Base-by-base conservation (phyloP, 2,113 vertebrate species). In the Colius striatus region DNA sequence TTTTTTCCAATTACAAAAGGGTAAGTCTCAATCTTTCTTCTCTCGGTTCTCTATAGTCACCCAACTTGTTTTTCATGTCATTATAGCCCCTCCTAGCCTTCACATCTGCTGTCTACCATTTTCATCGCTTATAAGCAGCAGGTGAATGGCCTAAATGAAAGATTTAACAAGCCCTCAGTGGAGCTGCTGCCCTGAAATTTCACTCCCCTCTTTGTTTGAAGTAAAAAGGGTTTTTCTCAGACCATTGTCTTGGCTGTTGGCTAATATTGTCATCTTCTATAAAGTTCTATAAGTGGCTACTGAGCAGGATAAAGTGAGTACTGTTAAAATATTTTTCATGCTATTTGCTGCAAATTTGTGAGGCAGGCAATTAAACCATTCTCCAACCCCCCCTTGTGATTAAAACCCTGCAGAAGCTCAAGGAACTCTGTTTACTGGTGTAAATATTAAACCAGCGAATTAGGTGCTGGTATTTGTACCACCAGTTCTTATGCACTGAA, bases 41-140 rank as follows among this genome's bases (percentile, higher is more conserved):
- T 89, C 79, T 58, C 9, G 1, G 41, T 91, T 89, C 73, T 89
- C 41, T 85, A 61, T 66, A 92, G 92, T 95, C 94, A 85, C 84
- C 66, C 90, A 88, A 89, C 94, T 87, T 93, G 91, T 86, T 97
- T 96, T 95, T 83, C 88, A 90, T 92, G 92, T 96, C 88, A 93
- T 96, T 96, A 96, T 78, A 97, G 97, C 90, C 96, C 96, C 96
- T 97, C 96, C 96, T 97, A 96, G 94, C 94, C 94, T 95, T 92
- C 91, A 96, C 95, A 96, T 95, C 95, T 97, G 95, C 90, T 95
- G 95, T 90, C 96, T 97, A 96, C 96, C 93, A 96, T 96, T 96
- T 96, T 92, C 92, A 91, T 80, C 96, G 94, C 96, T 94, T 97
- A 96, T 81, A 96, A 96, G 96, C 92, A 97, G 94, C 96, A 97